Evolutionary conservation across 2,797 vertebrate genomes (phyloP).

Genomic region (Sandelia bainsii): DNA sequence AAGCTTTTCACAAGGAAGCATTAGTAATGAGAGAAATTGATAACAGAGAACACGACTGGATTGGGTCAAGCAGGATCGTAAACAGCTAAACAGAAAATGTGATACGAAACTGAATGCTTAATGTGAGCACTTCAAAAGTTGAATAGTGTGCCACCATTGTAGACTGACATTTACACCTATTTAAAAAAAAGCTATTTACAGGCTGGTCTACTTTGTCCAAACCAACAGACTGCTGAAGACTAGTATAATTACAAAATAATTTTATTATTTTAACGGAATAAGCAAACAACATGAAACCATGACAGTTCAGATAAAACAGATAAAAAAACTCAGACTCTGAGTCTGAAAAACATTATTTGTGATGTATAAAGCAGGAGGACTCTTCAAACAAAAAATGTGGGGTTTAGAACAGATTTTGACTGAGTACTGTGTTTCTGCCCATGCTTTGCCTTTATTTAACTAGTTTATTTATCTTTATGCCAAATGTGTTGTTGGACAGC

Average conservation of each 20-base stretch:
- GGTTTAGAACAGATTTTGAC: background rate
- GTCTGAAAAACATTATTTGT: background rate
- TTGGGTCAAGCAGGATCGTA: background rate
- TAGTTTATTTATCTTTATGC: too few species aligned
- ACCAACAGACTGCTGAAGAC: slow-evolving; percentile 6
- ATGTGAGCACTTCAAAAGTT: background rate
- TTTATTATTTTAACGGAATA: background rate
- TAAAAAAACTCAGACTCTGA: background rate
- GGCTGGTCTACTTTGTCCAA: background rate
- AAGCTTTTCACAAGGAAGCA: background rate
- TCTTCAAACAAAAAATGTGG: background rate
- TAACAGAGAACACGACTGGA: background rate
- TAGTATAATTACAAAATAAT: background rate
- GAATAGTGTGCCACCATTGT: background rate
- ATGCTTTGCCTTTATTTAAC: background rate
- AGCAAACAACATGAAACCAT: background rate
- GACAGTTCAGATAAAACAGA: background rate
- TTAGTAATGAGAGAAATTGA: background rate
- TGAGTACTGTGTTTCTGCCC: background rate
- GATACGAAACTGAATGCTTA: background rate
- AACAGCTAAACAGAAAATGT: background rate
- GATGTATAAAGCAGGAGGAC: background rate
- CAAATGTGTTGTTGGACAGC: too few species aligned
- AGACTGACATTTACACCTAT: background rate
- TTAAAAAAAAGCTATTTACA: slow-evolving; percentile 12